Conservation (phyloP, 92 coral and sea anemone species). For the Nematostella vectensis region DNA sequence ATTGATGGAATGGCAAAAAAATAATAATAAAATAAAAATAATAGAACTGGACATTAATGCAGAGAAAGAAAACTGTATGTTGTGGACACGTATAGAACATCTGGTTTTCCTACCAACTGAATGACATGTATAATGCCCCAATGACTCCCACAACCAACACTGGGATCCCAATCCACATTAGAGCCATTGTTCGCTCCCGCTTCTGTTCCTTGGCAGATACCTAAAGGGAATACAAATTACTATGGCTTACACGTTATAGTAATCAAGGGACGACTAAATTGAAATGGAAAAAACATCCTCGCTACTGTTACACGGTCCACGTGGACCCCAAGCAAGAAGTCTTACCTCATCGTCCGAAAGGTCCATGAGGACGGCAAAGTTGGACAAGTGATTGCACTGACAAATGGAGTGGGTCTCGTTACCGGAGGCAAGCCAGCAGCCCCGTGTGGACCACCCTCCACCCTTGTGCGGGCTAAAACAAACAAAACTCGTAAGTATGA, state of each 20-base stretch:
- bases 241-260: neutral
- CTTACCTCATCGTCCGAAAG: conserved; percentile 63
- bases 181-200: conserved; percentile 82
- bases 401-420: conserved; percentile 82
- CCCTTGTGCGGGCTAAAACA: conserved; percentile 76
- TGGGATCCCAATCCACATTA: conserved; percentile 99
- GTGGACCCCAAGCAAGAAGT: no score
- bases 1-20: neutral
- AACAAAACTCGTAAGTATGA: neutral
- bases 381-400: conserved; percentile 86
- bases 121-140: conserved; percentile 88
- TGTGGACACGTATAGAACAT: neutral
- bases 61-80: no score
- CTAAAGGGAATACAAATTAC: conserved; percentile 15
- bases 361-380: conserved; percentile 85
- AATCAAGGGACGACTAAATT: no score
- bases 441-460: conserved; percentile 93
- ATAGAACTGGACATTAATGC: no score
- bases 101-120: conserved; percentile 66
- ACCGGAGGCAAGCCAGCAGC: conserved; percentile 71
- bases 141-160: conserved; percentile 87
- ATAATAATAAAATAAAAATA: neutral
- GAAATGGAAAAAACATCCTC: no score
- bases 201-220: conserved; percentile 78
- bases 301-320: no score